Base-by-base conservation (phyloP, 53 echinoderm and acorn worm species). In the Patiria pectinifera region DNA sequence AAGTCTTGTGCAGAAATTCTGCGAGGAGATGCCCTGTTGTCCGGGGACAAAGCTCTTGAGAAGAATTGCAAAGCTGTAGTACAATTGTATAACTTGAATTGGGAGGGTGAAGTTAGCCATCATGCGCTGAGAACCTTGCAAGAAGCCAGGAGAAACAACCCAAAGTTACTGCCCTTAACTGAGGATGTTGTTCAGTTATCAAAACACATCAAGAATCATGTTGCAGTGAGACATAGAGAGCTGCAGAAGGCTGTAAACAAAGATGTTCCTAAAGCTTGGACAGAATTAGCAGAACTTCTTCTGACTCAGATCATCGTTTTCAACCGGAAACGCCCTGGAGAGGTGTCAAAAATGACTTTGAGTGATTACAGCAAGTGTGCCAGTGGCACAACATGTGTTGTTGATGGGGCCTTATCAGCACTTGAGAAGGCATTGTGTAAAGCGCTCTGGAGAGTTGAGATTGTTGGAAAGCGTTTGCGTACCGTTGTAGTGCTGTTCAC, bases 401-500 rank as follows among this genome's bases (percentile, higher is more conserved):
- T 91, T 48, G 89, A 89, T 78, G 95, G 93, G 48, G 93, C 91
- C 45, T 89, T 96, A 48, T 95, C 96, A 62, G 48, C 84, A 83
- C 79, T 85, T 89, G 96, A 96, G 82, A 87, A 92, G 83, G 84
- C 89, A 85, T 71, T 95, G 61, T 93, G 96, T 86, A 89, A 87
- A 48, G 86, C 61, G 25, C 75, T 96, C 60, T 92, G 92, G 94
- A 69, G 96, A 86, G 91, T 95, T 45, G 96, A 96, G 69, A 96
- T 96, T 26, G 86, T 95, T 15, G 95, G 94, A 86, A 96, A 96
- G 48, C 72, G 92, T 21, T 72, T 58, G 11, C 84, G 95, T 53
- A 95, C 95, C 23, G 96, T 96, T 48, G 82, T 91, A 21, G 94
- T 96, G 19, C 80, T 96, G 23, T 59, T 96, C 44, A 95, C 95